Evolutionary conservation across 1,140 invertebrate genomes (phyloP), one percentile per base, ranked within the genome.

Genomic region (Pogonus chalceus): DNA sequence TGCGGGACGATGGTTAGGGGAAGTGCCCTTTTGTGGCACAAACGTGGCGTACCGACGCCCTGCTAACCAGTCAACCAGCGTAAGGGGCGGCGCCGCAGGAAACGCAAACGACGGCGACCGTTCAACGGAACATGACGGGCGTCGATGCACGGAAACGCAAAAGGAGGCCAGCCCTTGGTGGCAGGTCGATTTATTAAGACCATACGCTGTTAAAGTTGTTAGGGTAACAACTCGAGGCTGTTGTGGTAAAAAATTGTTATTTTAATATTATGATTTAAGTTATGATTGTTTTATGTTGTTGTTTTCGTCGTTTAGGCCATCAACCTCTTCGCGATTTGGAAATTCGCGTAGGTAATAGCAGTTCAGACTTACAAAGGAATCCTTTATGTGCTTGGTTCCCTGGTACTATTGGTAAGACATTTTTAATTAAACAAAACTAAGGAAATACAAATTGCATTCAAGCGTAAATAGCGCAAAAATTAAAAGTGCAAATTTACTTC

Each of bases 321-420:
- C 87, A 91, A 63, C 89, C 88, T n/a, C 73, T 93, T 22, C 86
- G 92, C 69, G 91, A 94, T 69, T 73, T 94, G 43, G 91, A 95
- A 73, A 92, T 95, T 55, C 75, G 91, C 31, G 90, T 94, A 2
- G 91, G 91, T 20, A 93, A 94, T 67, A 93, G 88, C 68, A 90
- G 88, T 51, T 78, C 77, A 1, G 87, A 90, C 61, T 69, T 92
- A 31, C 88, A 91, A 65, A 78, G 87, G 43, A 94, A 94, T 74
- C 88, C 90, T 26, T 72, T 95, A 1, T 95, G 91, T 65, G 88
- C 90, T 12, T 95, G 92, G 91, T 91, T 90, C 70, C 90, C 91
- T 0, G 90, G 89, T 51, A 90, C 88, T n/a, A 81, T 92, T 43
- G 86, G 87, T 90, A 71, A 77, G 77, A 67, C 9, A n/a, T n/a